Base-by-base conservation (phyloP, 2,888 invertebrate genomes). In the Parnassius orleans region DNA sequence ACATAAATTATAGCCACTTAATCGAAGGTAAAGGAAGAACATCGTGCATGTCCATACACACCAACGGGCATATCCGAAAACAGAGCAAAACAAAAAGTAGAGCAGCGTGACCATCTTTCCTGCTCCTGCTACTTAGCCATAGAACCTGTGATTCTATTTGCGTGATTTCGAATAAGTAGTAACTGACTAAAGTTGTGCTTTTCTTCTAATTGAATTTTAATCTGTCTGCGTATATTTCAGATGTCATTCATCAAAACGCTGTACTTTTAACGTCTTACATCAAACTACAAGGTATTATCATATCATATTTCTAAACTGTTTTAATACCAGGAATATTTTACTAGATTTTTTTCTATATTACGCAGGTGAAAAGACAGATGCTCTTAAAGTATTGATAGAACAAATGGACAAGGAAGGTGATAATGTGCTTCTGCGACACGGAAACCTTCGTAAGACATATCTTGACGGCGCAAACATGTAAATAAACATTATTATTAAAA, bases 351-450 rank as follows among this genome's bases (percentile, higher is more conserved):
- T 46, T 12, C 5, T 33, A 33, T 33, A 33, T 47, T 48, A 48
- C 14, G 63, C 61, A 88, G 90, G 72, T 41, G 80, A 79, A 66
- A 87, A 83, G 68, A 84, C 85, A 0, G 78, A 81, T 70, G 83
- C 80, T 0, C 69, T 90, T 1, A 81, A 83, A 55, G 53, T 75
- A 24, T 60, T 90, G 52, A 72, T 84, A 57, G 68, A 75, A 7
- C 68, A 76, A 51, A 79, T 90, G 81, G 78, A 80, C 14, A 66
- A 72, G 12, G 77, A 71, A 0, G 79, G 76, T 5, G 75, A 80
- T 2, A 73, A 67, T n/a, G 73, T 86, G 11, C 68, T 90, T 11
- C 68, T 90, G 48, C 77, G 89, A 48, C 90, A 90, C 67, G 90
- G 90, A 5, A 69, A 68, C n/a, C 70, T 88, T 14, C 77, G 80